A percentile compares a stretch with the other conserved stretches of the same genome.
These are phyloP conservation scores for Drosophila lacertosa DNA, from an alignment of 1,140 invertebrate species.

Conservation along the genomic window DNA sequence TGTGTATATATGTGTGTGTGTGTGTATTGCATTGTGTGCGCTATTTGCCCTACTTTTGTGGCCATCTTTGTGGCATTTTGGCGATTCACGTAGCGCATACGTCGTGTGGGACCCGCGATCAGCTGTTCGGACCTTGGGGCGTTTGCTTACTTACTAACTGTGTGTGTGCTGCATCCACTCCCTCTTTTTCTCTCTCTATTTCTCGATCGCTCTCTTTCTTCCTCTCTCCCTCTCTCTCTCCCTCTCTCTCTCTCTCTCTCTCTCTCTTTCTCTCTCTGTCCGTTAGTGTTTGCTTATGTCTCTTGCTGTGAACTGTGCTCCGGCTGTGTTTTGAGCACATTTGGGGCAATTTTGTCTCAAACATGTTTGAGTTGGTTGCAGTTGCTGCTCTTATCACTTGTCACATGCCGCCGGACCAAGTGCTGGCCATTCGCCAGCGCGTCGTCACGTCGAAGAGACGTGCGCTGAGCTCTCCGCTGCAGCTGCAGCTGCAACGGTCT, in stretches of 20 bases:
- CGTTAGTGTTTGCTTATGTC: neutral
- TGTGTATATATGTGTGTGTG: neutral
- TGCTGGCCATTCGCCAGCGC: slow-evolving; percentile 37
- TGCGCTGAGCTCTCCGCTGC: slow-evolving; percentile 6
- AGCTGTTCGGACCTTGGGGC: slow-evolving; percentile 23
- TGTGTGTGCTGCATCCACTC: no score
- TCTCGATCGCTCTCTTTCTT: neutral
- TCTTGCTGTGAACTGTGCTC: slow-evolving; percentile 16
- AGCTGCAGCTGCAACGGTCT: neutral
- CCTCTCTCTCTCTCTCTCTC: neutral
- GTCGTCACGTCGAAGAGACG: slow-evolving; percentile 48
- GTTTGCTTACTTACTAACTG: slow-evolving; percentile 1
- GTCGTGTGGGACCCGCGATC: slow-evolving; percentile 36
- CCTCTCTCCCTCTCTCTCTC: neutral
- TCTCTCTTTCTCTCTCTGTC: neutral
- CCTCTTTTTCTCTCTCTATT: neutral
- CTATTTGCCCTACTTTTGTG: slow-evolving; percentile 9
- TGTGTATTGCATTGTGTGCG: slow-evolving; percentile 26
- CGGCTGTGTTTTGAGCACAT: no score
- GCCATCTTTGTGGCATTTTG: slow-evolving; percentile 20
- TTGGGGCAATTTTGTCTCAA: slow-evolving; percentile 39
- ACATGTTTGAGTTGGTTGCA: slow-evolving; percentile 62
- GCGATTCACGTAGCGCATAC: slow-evolving; percentile 35
- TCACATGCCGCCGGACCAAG: slow-evolving; percentile 1
- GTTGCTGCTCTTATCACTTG: slow-evolving; percentile 59